Conservation (phyloP, 2,113 vertebrate species). For the Indicator indicator region DNA sequence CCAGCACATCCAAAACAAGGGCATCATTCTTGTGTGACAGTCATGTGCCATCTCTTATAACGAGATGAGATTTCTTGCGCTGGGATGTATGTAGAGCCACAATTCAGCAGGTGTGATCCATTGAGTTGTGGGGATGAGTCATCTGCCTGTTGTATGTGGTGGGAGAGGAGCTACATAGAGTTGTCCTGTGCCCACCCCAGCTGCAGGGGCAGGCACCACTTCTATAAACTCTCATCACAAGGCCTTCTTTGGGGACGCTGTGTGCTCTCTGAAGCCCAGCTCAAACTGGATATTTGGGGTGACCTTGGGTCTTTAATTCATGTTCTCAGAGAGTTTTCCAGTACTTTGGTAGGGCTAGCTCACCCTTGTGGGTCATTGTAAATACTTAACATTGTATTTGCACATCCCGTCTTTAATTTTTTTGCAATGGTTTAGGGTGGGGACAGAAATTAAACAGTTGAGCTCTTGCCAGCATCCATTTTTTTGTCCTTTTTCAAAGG, state of each 20-base stretch:
- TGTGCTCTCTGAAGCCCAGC: background rate
- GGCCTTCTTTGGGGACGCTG: background rate
- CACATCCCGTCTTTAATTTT: conserved; percentile 57
- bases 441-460: conserved; percentile 59
- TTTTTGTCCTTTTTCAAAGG: conserved; percentile 54
- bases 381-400: conserved; percentile 64
- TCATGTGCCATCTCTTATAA: background rate
- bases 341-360: background rate
- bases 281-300: conserved; percentile 4
- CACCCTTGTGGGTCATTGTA: conserved; percentile 17
- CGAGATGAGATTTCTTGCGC: background rate
- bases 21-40: background rate
- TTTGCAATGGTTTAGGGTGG: conserved; percentile 63
- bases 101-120: background rate
- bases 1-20: background rate
- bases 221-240: background rate
- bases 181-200: background rate
- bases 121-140: background rate
- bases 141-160: background rate
- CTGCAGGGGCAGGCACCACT: background rate
- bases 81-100: too few species aligned
- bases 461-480: conserved; percentile 33
- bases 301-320: conserved; percentile 7
- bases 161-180: background rate
- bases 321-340: conserved; percentile 26